phyloP scores from a whole-genome alignment of 2,113 vertebrate genomes.

The Gambusia holbrooki region DNA sequence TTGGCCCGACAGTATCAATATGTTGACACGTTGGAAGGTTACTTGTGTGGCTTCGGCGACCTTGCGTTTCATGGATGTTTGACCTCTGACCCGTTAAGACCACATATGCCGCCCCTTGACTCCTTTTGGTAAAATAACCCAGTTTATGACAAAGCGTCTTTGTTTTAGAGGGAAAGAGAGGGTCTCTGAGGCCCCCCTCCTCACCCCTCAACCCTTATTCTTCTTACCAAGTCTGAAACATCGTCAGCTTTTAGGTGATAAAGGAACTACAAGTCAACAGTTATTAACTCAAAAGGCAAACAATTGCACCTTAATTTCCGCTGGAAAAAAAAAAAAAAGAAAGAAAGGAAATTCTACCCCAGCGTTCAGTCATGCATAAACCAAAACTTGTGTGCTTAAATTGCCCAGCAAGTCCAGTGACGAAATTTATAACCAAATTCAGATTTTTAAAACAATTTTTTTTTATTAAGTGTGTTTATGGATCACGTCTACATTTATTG shows the following conservation, averaged over 20 bases:
- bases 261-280: slow-evolving; percentile 37
- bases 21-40: slow-evolving; percentile 87
- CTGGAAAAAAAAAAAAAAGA: background rate
- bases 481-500: slow-evolving; percentile 2
- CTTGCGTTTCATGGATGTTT: slow-evolving; percentile 86
- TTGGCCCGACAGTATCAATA: slow-evolving; percentile 89
- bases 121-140: slow-evolving; percentile 81
- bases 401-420: background rate
- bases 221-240: slow-evolving; percentile 17
- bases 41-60: slow-evolving; percentile 83
- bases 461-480: background rate
- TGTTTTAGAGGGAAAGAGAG: slow-evolving; percentile 56
- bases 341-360: background rate
- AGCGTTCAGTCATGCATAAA: background rate
- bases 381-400: background rate
- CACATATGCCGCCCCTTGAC: slow-evolving; percentile 84
- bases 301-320: background rate
- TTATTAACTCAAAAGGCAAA: slow-evolving; percentile 10
- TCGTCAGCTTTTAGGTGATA: slow-evolving; percentile 27
- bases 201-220: background rate
- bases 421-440: background rate
- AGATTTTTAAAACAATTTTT: background rate
- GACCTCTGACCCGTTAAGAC: slow-evolving; percentile 90
- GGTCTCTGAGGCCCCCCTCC: background rate
- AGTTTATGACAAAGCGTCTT: slow-evolving; percentile 83